Conservation (phyloP, 2,888 invertebrate genomes). For the Ormia ochracea region DNA sequence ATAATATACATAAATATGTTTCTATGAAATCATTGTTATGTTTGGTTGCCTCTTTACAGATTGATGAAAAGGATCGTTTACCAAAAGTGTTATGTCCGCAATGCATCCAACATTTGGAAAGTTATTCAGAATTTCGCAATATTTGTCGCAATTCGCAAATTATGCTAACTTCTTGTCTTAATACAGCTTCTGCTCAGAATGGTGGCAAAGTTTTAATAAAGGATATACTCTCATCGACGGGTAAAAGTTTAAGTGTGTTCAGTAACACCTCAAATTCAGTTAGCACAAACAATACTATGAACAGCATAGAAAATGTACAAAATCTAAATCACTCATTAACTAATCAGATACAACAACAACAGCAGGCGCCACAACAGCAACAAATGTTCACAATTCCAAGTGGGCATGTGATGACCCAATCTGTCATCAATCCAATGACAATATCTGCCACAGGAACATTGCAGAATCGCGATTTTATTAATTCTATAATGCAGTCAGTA, state of each 20-base stretch:
- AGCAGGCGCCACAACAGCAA: conserved; percentile 11
- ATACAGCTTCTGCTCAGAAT: conserved; percentile 80
- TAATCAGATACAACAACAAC: conserved; percentile 6
- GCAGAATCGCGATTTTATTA: conserved; percentile 72
- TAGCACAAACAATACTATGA: not conserved
- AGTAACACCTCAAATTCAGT: conserved; percentile 41
- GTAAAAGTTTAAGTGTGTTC: conserved; percentile 70
- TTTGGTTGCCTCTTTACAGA: conserved; percentile 75
- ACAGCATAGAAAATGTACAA: conserved; percentile 14
- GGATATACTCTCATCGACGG: conserved; percentile 72
- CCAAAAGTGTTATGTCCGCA: conserved; percentile 83
- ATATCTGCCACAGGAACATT: conserved; percentile 34
- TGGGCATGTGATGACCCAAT: conserved; percentile 41
- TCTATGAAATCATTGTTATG: not conserved
- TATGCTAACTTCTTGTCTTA: conserved; percentile 83
- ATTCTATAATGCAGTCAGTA: conserved; percentile 76
- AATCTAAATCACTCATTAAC: conserved; percentile 14
- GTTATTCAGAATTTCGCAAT: conserved; percentile 81
- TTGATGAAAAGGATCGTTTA: conserved; percentile 82
- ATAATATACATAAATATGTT: not conserved
- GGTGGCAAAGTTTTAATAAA: conserved; percentile 83
- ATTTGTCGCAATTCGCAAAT: conserved; percentile 82
- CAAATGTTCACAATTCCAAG: conserved; percentile 53
- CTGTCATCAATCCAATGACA: conserved; percentile 30
- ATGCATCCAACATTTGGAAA: conserved; percentile 81